A percentile compares a stretch with the other conserved stretches of the same genome.
Conservation (phyloP, 2,113 vertebrate genomes). For the Pachypanchax playfairii region DNA sequence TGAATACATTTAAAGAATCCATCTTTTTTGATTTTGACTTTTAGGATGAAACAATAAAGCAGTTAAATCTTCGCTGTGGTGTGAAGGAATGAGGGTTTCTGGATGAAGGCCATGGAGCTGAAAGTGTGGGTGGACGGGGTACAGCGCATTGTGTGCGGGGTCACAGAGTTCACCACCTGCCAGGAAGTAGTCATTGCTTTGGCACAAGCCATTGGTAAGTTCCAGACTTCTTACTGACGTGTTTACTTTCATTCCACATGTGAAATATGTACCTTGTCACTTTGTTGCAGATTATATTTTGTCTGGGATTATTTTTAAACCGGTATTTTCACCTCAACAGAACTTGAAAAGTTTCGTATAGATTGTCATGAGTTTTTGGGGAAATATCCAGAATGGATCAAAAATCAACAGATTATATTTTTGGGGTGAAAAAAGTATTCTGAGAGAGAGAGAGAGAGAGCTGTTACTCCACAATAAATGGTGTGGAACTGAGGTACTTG, state of each 20-base stretch:
- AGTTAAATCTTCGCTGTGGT: constrained; percentile 34
- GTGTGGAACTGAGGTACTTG: too few species aligned
- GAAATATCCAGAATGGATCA: too few species aligned
- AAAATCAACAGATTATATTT: too few species aligned
- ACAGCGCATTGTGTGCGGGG: constrained; percentile 95
- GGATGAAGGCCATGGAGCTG: constrained; percentile 90
- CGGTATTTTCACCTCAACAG: too few species aligned
- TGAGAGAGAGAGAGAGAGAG: too few species aligned
- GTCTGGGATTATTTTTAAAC: constrained; percentile 10
- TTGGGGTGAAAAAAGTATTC: too few species aligned
- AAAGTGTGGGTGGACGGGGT: constrained; percentile 99
- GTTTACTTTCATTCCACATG: background rate
- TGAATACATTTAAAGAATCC: too few species aligned
- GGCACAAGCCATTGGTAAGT: constrained; percentile 96
- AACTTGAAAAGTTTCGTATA: too few species aligned
- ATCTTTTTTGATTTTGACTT: background rate
- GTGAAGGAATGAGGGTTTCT: constrained; percentile 70
- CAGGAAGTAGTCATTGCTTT: constrained; percentile 97
- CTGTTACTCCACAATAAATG: too few species aligned
- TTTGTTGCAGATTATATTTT: constrained; percentile 21
- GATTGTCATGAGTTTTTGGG: too few species aligned
- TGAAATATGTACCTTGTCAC: background rate
- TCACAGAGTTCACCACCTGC: constrained; percentile 96
- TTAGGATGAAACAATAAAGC: constrained; percentile 52
- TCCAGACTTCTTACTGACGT: background rate